Evolutionary conservation across 1,140 invertebrate genomes (phyloP).

Genomic region (Heliothis virescens): DNA sequence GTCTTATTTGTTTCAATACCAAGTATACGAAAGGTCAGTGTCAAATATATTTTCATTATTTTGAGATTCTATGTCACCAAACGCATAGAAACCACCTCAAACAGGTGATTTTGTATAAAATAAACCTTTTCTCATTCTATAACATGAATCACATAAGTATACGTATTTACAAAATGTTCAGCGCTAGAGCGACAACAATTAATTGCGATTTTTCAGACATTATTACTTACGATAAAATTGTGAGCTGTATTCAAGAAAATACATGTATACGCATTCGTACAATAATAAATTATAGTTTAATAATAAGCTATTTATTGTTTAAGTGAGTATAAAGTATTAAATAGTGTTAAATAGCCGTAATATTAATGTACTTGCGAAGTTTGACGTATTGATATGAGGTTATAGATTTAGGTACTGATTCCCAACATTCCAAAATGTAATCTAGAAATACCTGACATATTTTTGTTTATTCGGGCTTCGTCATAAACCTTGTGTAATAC

Average conservation of each 20-base stretch:
- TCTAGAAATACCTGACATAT: slow-evolving; percentile 14
- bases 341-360: slow-evolving; percentile 59
- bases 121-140: not conserved
- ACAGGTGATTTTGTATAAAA: not conserved
- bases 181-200: not conserved
- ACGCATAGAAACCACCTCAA: not conserved
- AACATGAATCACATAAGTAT: not conserved
- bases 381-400: slow-evolving; percentile 50
- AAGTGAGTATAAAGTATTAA: slow-evolving; percentile 65
- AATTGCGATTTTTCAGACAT: slow-evolving; percentile 15
- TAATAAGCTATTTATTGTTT: slow-evolving; percentile 66
- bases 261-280: slow-evolving; percentile 84
- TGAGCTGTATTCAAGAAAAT: slow-evolving; percentile 78
- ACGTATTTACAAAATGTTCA: not conserved
- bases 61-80: not conserved
- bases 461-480: slow-evolving; percentile 40
- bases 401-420: slow-evolving; percentile 55
- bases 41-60: slow-evolving; percentile 1
- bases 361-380: slow-evolving; percentile 62
- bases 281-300: slow-evolving; percentile 80
- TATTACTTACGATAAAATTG: slow-evolving; percentile 59
- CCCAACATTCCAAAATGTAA: slow-evolving; percentile 57
- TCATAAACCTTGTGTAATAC: not conserved
- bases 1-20: not conserved
- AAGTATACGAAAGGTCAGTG: not conserved